Conservation (phyloP, 2,797 vertebrate species). For the Crossoptilon crossoptilon region DNA sequence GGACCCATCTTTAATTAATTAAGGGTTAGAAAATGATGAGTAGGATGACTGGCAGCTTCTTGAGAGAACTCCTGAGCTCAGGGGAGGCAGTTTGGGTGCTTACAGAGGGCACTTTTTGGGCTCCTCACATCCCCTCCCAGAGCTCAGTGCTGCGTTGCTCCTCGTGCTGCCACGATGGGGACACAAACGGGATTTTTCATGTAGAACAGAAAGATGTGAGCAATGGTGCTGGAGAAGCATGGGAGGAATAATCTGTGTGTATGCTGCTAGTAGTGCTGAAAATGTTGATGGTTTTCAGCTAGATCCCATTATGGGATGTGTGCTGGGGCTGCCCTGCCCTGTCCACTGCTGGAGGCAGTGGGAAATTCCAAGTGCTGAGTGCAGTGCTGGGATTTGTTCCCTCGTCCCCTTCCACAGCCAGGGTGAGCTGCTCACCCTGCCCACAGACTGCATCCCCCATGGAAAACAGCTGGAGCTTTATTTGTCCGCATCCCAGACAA, state of each 20-base stretch:
- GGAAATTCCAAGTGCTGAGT: not conserved
- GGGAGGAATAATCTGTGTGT: not conserved
- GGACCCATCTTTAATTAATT: slow-evolving; percentile 57
- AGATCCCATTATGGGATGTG: accelerated
- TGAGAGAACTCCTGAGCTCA: not conserved
- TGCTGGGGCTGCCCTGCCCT: accelerated
- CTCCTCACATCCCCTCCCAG: not conserved
- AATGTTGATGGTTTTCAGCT: not conserved
- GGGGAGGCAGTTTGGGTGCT: not conserved
- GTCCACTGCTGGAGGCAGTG: not conserved
- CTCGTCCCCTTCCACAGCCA: not conserved
- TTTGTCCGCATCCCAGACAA: not conserved
- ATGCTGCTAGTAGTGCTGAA: not conserved
- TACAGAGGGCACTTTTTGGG: not conserved
- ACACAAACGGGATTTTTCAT: accelerated
- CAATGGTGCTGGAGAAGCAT: not conserved
- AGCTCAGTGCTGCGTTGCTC: not conserved
- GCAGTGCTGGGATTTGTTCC: not conserved
- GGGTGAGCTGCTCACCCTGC: not conserved
- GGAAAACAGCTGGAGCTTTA: not conserved
- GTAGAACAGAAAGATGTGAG: not conserved
- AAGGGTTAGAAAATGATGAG: slow-evolving; percentile 19
- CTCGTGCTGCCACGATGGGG: accelerated
- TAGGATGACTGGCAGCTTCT: not conserved
- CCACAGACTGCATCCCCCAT: accelerated